These are phyloP conservation scores for Amphimallon solstitiale DNA, from an alignment of 2,888 invertebrate genomes.

Conservation along the genomic window DNA sequence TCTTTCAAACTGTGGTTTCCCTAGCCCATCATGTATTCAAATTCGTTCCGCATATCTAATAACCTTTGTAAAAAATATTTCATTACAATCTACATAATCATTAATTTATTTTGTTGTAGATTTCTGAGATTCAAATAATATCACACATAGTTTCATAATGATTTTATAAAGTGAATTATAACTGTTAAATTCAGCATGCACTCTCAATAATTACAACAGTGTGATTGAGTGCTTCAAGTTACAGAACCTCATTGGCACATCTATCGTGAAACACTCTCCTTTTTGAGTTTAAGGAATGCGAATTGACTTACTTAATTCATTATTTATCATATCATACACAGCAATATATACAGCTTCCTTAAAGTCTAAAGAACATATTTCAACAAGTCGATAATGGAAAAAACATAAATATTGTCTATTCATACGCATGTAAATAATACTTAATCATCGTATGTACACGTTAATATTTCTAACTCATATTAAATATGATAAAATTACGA, in stretches of 20 bases:
- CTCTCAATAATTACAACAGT: too few relatives aligned
- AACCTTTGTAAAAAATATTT: not conserved
- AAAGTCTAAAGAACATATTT: not conserved
- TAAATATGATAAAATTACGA: slow-evolving; percentile 29
- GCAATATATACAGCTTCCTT: slow-evolving; percentile 15
- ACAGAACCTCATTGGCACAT: too few relatives aligned
- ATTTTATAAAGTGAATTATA: too few relatives aligned
- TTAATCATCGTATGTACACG: slow-evolving; percentile 19
- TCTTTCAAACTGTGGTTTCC: too few relatives aligned
- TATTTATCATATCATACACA: not conserved
- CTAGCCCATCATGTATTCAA: too few relatives aligned
- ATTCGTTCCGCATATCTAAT: not conserved
- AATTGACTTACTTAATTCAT: not conserved
- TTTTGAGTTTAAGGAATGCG: too few relatives aligned
- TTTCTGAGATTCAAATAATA: slow-evolving; percentile 24
- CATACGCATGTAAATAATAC: not conserved
- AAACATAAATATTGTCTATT: slow-evolving; percentile 34
- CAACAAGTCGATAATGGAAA: not conserved
- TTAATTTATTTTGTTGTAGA: not conserved
- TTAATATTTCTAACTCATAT: slow-evolving; percentile 20
- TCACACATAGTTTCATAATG: slow-evolving; percentile 7
- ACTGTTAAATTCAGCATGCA: too few relatives aligned
- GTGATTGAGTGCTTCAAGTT: too few relatives aligned
- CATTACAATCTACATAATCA: not conserved
- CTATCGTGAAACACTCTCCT: too few relatives aligned